Conservation (phyloP, 2,113 vertebrate species). For the Leptosomus discolor region DNA sequence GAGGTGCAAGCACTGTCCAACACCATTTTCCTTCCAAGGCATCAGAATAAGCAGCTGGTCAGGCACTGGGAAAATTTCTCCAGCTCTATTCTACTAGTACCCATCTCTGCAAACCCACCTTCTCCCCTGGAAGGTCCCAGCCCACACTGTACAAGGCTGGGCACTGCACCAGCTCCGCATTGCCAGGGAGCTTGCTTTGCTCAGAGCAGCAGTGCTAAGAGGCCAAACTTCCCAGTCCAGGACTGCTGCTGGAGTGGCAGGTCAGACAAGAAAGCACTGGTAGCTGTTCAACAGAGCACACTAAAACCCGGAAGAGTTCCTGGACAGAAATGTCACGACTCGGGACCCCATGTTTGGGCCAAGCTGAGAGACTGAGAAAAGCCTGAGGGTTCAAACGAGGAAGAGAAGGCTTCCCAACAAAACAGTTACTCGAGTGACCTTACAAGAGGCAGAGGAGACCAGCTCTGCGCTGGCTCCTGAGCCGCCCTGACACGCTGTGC, state of each 20-base stretch:
- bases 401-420: background rate
- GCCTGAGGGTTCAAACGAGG: background rate
- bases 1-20: background rate
- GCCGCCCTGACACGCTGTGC: fast-evolving
- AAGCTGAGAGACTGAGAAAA: background rate
- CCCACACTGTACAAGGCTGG: background rate
- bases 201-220: background rate
- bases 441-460: background rate
- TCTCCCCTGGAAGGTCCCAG: background rate
- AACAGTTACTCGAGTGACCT: background rate
- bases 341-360: background rate
- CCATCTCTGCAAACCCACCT: background rate
- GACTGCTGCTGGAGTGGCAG: background rate
- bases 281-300: fast-evolving
- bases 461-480: fast-evolving
- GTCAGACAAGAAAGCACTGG: background rate
- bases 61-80: background rate
- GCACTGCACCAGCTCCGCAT: background rate
- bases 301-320: background rate
- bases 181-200: background rate
- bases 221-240: background rate
- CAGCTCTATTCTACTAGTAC: background rate
- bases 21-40: background rate
- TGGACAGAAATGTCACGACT: background rate
- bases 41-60: background rate